phyloP scores from a whole-genome alignment of 2,797 vertebrate species.

The Naso thynnoides region DNA sequence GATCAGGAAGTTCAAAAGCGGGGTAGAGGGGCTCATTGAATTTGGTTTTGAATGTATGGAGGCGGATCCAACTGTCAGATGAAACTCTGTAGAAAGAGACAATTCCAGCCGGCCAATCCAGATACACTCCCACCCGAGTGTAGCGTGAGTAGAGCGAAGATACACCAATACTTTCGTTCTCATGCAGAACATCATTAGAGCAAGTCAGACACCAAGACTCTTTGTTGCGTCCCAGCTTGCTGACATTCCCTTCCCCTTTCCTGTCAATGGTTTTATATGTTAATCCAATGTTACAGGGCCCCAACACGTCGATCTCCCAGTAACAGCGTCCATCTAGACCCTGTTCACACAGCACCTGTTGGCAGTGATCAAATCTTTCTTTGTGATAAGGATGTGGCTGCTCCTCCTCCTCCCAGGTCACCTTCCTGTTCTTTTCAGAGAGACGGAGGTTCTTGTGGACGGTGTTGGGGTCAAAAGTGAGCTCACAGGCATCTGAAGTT shows the following conservation, averaged over 20 bases:
- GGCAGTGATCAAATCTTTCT: constrained; percentile 9
- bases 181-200: background rate
- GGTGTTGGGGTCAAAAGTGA: constrained; percentile 38
- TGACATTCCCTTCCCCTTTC: background rate
- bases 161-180: rapidly evolving
- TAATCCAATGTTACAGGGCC: constrained; percentile 39
- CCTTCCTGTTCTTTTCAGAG: constrained; percentile 49
- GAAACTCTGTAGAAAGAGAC: constrained; percentile 63
- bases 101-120: constrained; percentile 39
- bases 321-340: constrained; percentile 44
- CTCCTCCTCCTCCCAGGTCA: constrained; percentile 26
- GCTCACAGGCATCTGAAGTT: constrained; percentile 50
- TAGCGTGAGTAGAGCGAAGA: constrained; percentile 5
- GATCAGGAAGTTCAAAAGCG: constrained; percentile 23
- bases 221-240: constrained; percentile 21
- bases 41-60: constrained; percentile 19
- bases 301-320: constrained; percentile 38
- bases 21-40: constrained; percentile 31
- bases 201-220: constrained; percentile 58
- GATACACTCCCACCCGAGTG: constrained; percentile 45
- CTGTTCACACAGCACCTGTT: constrained; percentile 47
- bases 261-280: background rate
- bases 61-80: constrained; percentile 13
- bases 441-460: constrained; percentile 40
- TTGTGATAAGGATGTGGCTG: background rate